Conservation (phyloP, 2,888 invertebrate genomes). For the Gonocerus acuteangulatus region DNA sequence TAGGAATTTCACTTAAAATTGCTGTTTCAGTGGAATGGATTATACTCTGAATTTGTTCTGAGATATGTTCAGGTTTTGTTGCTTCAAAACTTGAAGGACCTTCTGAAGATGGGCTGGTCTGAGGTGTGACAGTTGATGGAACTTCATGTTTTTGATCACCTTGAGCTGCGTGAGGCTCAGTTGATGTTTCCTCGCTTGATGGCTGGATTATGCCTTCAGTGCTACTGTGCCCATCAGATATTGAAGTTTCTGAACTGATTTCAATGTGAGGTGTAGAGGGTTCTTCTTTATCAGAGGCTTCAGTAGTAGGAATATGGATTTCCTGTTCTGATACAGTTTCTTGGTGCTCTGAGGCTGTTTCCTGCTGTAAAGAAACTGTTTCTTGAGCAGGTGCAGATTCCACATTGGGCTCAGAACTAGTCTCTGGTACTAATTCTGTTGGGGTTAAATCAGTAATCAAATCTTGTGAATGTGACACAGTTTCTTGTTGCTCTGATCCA, state of each 20-base stretch:
- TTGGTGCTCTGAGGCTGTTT: constrained; percentile 6
- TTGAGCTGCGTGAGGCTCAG: not conserved
- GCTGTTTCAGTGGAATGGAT: constrained; percentile 6
- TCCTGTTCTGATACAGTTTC: not conserved
- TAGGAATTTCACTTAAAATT: not conserved
- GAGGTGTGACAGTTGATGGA: not conserved
- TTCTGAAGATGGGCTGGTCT: not conserved
- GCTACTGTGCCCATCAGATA: not conserved
- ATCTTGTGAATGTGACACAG: not conserved
- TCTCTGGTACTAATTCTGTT: constrained; percentile 25
- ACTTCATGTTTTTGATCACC: not conserved
- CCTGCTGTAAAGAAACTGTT: constrained; percentile 18
- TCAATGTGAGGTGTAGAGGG: not conserved
- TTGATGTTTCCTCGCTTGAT: not conserved
- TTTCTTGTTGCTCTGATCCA: not conserved
- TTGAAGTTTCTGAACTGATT: not conserved
- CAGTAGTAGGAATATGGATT: constrained; percentile 18
- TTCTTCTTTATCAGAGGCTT: constrained; percentile 10
- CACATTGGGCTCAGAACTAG: constrained; percentile 21
- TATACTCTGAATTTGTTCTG: not conserved
- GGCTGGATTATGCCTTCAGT: not conserved
- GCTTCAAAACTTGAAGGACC: not conserved
- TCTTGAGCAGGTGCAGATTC: not conserved
- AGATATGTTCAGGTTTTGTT: not conserved
- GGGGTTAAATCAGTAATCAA: no score